phyloP scores from a whole-genome alignment of 2,888 invertebrate genomes.

The Diarsia mendica region DNA sequence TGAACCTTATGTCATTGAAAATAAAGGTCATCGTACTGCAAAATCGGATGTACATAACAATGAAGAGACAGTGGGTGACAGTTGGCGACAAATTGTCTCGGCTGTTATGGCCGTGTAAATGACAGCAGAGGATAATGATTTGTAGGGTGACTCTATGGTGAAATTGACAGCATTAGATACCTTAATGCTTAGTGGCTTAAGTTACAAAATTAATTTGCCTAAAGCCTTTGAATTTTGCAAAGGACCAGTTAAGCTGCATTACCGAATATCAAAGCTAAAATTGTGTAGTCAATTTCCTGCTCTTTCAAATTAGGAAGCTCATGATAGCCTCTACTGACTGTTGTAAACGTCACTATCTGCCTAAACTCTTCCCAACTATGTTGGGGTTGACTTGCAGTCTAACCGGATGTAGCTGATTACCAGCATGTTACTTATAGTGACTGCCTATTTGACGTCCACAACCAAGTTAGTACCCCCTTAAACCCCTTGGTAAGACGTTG shows the following conservation, averaged over 20 bases:
- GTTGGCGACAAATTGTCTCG: conserved; percentile 60
- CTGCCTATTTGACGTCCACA: background rate
- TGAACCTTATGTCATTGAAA: background rate
- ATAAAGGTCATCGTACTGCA: background rate
- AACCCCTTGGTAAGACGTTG: background rate
- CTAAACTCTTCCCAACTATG: background rate
- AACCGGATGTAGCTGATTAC: background rate
- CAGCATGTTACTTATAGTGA: background rate
- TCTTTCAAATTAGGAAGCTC: too few relatives aligned
- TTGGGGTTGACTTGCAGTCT: background rate
- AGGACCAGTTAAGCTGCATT: too few relatives aligned
- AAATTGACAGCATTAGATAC: conserved; percentile 10
- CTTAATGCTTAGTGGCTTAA: background rate
- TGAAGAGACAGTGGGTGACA: conserved; percentile 18
- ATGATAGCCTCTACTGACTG: background rate
- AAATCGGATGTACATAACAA: background rate
- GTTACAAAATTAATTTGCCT: background rate
- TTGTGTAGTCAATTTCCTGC: background rate
- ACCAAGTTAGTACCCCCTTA: background rate
- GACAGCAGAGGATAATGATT: conserved; percentile 22
- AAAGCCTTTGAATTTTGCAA: conserved; percentile 3
- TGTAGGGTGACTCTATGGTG: conserved; percentile 9
- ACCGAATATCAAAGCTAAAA: background rate
- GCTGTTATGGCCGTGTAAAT: conserved; percentile 15
- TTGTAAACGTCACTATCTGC: background rate